Conservation (phyloP, 2,888 invertebrate genomes). For the Andricus quercusramuli region DNA sequence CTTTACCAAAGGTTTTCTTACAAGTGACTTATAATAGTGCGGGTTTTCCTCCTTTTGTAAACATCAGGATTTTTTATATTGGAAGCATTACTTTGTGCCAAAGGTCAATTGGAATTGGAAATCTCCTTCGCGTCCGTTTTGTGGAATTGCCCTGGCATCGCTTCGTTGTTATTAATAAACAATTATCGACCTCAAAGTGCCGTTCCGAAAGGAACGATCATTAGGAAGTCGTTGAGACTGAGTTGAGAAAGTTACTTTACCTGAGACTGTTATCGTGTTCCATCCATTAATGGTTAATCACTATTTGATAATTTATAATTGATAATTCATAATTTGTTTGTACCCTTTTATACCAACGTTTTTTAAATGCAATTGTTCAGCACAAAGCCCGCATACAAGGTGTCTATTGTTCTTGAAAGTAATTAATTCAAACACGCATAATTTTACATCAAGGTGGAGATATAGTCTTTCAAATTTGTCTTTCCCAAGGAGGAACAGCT, state of each 20-base stretch:
- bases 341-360: conserved; percentile 60
- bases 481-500: background rate
- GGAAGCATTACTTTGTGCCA: background rate
- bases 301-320: background rate
- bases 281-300: conserved; percentile 69
- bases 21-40: background rate
- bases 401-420: background rate
- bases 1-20: background rate
- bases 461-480: background rate
- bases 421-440: background rate
- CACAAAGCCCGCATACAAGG: conserved; percentile 13
- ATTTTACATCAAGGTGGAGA: background rate
- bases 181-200: background rate
- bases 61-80: background rate
- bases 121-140: background rate
- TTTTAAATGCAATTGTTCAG: conserved; percentile 43
- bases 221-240: conserved; percentile 61
- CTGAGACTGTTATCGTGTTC: conserved; percentile 70
- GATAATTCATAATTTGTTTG: background rate
- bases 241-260: conserved; percentile 66
- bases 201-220: background rate
- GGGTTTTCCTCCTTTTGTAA: background rate
- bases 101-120: background rate
- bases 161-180: background rate
- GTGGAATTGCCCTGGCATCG: conserved; percentile 5